Evolutionary conservation across 2,888 invertebrate species (phyloP).

Genomic region (Pterobdella sp.): DNA sequence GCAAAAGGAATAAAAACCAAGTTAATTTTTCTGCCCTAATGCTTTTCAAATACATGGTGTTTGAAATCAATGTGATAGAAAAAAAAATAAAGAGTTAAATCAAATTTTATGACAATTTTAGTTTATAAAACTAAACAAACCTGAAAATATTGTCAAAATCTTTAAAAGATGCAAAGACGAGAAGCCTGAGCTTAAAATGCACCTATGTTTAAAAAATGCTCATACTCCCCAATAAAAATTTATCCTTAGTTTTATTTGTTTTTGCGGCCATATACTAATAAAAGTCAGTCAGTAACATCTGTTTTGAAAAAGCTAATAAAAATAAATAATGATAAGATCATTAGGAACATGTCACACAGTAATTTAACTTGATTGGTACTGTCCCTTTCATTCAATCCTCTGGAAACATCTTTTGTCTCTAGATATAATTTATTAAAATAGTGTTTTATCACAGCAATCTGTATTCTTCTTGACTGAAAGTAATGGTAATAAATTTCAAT

Average conservation of each 20-base stretch:
- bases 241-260: too few species aligned
- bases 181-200: too few species aligned
- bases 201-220: too few species aligned
- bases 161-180: too few species aligned
- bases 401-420: neutral
- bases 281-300: neutral
- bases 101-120: neutral
- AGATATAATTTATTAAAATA: neutral
- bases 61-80: neutral
- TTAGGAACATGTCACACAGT: neutral
- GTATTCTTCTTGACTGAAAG: neutral
- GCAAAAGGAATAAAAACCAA: neutral
- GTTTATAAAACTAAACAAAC: too few species aligned
- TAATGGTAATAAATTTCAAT: neutral
- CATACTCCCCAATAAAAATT: too few species aligned
- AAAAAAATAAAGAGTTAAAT: neutral
- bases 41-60: slow-evolving; percentile 4
- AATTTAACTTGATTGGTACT: neutral
- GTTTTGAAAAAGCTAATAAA: too few species aligned
- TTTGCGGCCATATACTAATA: too few species aligned
- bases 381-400: neutral
- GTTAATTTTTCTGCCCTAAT: neutral
- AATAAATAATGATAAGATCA: neutral
- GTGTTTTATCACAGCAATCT: neutral
- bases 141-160: too few species aligned